These are phyloP conservation scores for Diplazon laetatorius DNA, from an alignment of 2,888 invertebrate species.

Conservation along the genomic window DNA sequence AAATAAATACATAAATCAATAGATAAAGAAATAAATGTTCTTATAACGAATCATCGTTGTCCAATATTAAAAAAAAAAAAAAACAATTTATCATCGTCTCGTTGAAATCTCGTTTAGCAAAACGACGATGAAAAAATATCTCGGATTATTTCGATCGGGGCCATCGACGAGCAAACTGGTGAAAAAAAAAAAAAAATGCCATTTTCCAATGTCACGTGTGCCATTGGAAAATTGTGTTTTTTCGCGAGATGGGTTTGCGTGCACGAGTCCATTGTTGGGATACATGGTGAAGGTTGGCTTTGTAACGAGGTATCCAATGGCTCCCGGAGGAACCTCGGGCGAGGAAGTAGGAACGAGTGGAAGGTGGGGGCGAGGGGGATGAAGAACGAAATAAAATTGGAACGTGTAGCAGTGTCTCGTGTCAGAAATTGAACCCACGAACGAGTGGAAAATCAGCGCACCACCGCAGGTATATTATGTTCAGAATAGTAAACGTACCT, in stretches of 20 bases:
- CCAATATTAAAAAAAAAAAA: too few relatives aligned
- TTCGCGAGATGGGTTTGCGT: slow-evolving; percentile 25
- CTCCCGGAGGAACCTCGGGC: slow-evolving; percentile 57
- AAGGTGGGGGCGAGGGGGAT: neutral
- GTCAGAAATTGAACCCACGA: slow-evolving; percentile 23
- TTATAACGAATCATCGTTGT: too few relatives aligned
- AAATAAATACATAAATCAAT: too few relatives aligned
- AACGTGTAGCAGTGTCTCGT: slow-evolving; percentile 45
- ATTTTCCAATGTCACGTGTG: slow-evolving; percentile 6
- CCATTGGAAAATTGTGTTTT: slow-evolving; percentile 22
- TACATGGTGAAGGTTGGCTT: slow-evolving; percentile 54
- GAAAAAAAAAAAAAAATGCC: neutral
- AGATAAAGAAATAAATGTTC: too few relatives aligned
- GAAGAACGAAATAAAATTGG: slow-evolving; percentile 36
- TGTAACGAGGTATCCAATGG: slow-evolving; percentile 64
- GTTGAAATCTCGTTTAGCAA: neutral
- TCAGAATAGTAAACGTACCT: slow-evolving; percentile 27
- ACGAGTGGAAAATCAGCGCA: slow-evolving; percentile 17
- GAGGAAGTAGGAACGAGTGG: too few relatives aligned
- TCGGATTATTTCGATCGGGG: too few relatives aligned
- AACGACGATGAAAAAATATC: neutral
- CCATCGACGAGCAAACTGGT: too few relatives aligned
- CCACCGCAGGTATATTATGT: slow-evolving; percentile 15
- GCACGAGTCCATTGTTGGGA: slow-evolving; percentile 1
- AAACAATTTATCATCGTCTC: too few relatives aligned